Evolutionary conservation across 2,113 vertebrate genomes (phyloP).

Genomic region (Phrynocephalus versicolor): DNA sequence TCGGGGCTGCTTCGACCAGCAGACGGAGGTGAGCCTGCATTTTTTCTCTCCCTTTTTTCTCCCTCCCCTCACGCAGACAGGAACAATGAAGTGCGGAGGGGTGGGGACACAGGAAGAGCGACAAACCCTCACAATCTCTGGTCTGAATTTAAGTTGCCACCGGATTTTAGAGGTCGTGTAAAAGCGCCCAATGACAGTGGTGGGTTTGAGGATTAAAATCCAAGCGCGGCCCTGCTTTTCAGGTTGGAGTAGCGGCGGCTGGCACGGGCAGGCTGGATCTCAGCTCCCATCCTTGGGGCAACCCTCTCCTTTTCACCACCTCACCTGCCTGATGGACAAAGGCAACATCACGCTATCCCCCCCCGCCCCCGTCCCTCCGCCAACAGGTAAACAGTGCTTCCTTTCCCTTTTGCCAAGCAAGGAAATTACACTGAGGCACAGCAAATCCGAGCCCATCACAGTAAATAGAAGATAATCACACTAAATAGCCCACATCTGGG

Average conservation of each 20-base stretch:
- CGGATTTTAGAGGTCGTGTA: no score
- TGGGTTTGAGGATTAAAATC: conserved; percentile 64
- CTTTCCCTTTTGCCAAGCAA: conserved; percentile 25
- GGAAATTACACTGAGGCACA: conserved; percentile 56
- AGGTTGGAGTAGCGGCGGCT: conserved; percentile 26
- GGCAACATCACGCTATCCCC: conserved; percentile 35
- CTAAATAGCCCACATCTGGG: conserved; percentile 49
- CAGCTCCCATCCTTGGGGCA: not conserved
- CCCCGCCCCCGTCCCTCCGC: conserved; percentile 34
- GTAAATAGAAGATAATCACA: conserved; percentile 60
- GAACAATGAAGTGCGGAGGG: no score
- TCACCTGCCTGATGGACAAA: conserved; percentile 21
- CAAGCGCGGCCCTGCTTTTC: conserved; percentile 20
- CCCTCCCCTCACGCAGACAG: no score
- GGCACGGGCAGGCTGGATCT: conserved; percentile 35
- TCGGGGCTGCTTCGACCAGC: no score
- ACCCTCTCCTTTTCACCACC: conserved; percentile 6
- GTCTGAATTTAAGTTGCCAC: no score
- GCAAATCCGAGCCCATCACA: conserved; percentile 27
- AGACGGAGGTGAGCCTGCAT: no score
- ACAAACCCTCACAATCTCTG: no score
- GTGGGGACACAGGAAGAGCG: no score
- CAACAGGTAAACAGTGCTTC: conserved; percentile 40
- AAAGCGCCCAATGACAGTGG: conserved; percentile 53
- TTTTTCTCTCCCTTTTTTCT: no score